phyloP scores from a whole-genome alignment of 1,140 invertebrate species.

The Ceratosolen solmsi region DNA sequence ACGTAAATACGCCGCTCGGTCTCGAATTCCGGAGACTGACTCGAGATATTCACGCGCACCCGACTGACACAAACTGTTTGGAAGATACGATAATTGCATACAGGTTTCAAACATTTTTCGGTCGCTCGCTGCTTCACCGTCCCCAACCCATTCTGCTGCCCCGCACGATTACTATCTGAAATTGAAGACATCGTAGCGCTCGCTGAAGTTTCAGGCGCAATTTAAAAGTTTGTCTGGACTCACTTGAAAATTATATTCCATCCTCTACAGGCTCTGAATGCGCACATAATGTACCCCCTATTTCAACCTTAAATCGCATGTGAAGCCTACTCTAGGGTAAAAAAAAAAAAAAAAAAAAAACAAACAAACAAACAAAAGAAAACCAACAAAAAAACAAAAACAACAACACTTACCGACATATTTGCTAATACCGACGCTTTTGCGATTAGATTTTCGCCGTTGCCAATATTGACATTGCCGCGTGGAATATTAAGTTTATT shows the following conservation, averaged over 20 bases:
- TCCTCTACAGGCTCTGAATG: neutral
- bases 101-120: conserved; percentile 10
- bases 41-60: neutral
- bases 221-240: neutral
- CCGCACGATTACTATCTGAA: conserved; percentile 1
- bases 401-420: neutral
- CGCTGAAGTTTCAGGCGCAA: neutral
- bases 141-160: too few species aligned
- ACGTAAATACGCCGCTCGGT: neutral
- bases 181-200: neutral
- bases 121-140: neutral
- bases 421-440: neutral
- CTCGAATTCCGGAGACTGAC: neutral
- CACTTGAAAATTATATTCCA: neutral
- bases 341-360: too few species aligned
- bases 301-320: neutral
- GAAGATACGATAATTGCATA: conserved; percentile 14
- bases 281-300: neutral
- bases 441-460: neutral
- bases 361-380: too few species aligned
- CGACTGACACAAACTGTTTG: neutral
- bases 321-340: neutral
- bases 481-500: neutral
- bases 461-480: neutral
- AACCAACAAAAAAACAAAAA: too few species aligned